Conservation (phyloP, 2,888 invertebrate genomes). For the Phania funesta region DNA sequence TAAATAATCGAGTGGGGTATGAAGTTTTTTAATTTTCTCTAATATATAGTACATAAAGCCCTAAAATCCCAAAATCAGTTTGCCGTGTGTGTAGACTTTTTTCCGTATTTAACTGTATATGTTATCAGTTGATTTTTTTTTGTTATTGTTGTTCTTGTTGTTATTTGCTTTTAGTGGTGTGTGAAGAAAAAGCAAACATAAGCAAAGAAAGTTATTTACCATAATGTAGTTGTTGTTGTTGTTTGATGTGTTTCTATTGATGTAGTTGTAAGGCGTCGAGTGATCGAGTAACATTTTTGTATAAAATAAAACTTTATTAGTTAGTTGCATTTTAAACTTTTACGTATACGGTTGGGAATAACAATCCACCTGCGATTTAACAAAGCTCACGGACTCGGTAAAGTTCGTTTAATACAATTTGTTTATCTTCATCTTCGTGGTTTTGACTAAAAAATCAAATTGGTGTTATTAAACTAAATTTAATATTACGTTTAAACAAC, state of each 20-base stretch:
- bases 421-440: not conserved
- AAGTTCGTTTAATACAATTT: not conserved
- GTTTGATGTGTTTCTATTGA: slow-evolving; percentile 28
- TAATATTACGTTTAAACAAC: not conserved
- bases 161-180: not conserved
- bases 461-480: slow-evolving; percentile 16
- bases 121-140: slow-evolving; percentile 14
- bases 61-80: no score
- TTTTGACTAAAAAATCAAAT: not conserved
- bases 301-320: slow-evolving; percentile 44
- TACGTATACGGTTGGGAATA: slow-evolving; percentile 59
- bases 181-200: slow-evolving; percentile 61
- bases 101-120: slow-evolving; percentile 9
- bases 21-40: no score
- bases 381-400: slow-evolving; percentile 7
- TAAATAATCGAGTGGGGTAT: no score
- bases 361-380: not conserved
- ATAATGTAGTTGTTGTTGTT: slow-evolving; percentile 35
- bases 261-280: slow-evolving; percentile 35
- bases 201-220: slow-evolving; percentile 67
- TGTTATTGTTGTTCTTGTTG: slow-evolving; percentile 12
- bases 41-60: no score
- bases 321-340: slow-evolving; percentile 64
- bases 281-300: slow-evolving; percentile 52
- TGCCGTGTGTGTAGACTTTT: not conserved